These are phyloP conservation scores for Sebastes aleutianus DNA, from an alignment of 2,797 vertebrate species.

Conservation along the genomic window DNA sequence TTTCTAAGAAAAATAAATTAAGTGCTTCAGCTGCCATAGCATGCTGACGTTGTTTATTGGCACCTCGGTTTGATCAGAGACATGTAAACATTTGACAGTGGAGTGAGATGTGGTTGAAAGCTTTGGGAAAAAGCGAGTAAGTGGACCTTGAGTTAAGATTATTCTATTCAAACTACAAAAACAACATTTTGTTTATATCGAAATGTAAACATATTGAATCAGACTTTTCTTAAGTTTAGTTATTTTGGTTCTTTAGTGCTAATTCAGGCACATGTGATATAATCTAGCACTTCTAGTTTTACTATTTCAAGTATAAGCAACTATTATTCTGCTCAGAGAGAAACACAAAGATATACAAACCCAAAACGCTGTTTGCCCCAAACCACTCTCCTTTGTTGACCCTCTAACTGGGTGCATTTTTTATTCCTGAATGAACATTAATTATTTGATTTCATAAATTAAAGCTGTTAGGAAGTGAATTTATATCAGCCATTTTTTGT, in stretches of 20 bases:
- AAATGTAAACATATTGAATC: slow-evolving; percentile 1
- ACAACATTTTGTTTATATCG: background rate
- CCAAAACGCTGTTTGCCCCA: slow-evolving; percentile 23
- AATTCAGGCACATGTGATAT: background rate
- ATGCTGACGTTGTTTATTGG: slow-evolving; percentile 18
- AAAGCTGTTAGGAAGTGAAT: slow-evolving; percentile 23
- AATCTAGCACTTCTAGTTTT: background rate
- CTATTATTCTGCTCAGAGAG: slow-evolving; percentile 23
- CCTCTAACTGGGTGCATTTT: background rate
- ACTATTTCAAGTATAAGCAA: slow-evolving; percentile 33
- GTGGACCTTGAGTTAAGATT: no score
- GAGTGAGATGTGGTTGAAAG: no score
- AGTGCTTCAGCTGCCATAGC: slow-evolving; percentile 11
- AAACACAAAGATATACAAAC: slow-evolving; percentile 50
- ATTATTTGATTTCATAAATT: background rate
- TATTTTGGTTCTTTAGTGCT: slow-evolving; percentile 5
- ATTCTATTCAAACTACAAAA: background rate
- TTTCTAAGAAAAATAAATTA: background rate
- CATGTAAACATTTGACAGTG: slow-evolving; percentile 50
- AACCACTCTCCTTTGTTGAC: slow-evolving; percentile 28
- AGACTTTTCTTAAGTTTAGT: background rate
- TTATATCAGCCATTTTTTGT: slow-evolving; percentile 15
- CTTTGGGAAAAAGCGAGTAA: no score
- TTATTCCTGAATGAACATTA: slow-evolving; percentile 9
- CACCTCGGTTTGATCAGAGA: slow-evolving; percentile 29